Evolutionary conservation across 1,140 invertebrate species (phyloP).

Genomic region (Eupristina koningsbergeri): DNA sequence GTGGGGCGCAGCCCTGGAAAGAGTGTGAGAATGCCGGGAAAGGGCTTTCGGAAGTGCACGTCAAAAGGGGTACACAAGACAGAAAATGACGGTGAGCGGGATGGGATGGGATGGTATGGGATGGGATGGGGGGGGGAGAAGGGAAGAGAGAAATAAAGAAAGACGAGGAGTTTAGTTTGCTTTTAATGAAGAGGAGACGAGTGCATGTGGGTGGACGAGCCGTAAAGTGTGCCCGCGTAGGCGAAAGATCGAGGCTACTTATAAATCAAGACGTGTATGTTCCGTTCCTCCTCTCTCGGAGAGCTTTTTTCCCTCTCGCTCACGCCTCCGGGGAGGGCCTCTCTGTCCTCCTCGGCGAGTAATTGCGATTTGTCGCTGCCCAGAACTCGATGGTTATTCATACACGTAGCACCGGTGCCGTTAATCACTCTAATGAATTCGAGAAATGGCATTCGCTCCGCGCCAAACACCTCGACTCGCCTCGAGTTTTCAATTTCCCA

Average conservation of each 20-base stretch:
- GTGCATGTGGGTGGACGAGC: slow-evolving; percentile 26
- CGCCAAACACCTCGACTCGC: not conserved
- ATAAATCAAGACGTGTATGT: slow-evolving; percentile 29
- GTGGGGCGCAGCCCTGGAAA: not conserved
- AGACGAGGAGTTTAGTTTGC: too few relatives aligned
- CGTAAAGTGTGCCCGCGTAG: not conserved
- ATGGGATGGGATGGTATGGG: too few relatives aligned
- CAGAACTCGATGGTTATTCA: slow-evolving; percentile 29
- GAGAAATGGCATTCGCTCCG: not conserved
- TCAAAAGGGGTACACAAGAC: not conserved
- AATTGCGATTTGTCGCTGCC: slow-evolving; percentile 48
- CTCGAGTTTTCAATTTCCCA: not conserved
- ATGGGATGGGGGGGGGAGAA: too few relatives aligned
- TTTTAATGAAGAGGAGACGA: slow-evolving; percentile 20
- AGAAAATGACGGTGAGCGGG: too few relatives aligned
- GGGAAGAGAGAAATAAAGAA: too few relatives aligned
- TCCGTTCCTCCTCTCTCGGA: not conserved
- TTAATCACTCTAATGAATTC: slow-evolving; percentile 22
- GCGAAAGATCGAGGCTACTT: slow-evolving; percentile 28
- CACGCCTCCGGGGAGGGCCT: slow-evolving; percentile 1
- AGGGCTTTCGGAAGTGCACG: not conserved
- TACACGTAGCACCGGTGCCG: not conserved
- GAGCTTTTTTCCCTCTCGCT: not conserved
- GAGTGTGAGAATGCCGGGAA: not conserved
- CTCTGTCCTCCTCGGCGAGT: slow-evolving; percentile 52